These are phyloP conservation scores for Anguilla megastoma DNA, from an alignment of 2,797 vertebrate genomes.

Conservation along the genomic window DNA sequence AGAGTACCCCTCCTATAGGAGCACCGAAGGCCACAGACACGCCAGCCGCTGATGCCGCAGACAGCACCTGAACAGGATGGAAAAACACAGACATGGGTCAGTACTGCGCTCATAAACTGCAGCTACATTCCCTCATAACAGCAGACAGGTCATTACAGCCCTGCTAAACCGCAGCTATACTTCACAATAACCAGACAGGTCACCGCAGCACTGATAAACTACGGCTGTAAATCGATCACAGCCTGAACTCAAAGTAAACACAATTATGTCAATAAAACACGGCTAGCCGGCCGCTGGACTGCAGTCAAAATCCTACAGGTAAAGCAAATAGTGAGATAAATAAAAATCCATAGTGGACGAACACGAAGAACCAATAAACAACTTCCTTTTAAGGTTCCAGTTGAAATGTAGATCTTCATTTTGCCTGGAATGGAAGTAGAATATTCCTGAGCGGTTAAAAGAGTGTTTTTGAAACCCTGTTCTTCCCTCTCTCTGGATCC, in stretches of 20 bases:
- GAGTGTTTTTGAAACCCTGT: not conserved
- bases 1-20: constrained; percentile 96
- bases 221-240: not conserved
- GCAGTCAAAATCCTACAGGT: not conserved
- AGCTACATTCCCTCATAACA: not conserved
- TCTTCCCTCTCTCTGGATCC: not conserved
- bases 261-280: not conserved
- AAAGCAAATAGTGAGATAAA: not conserved
- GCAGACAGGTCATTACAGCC: constrained; percentile 4
- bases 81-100: constrained; percentile 40
- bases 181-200: not conserved
- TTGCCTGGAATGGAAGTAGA: not conserved
- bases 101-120: not conserved
- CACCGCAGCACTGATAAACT: not conserved
- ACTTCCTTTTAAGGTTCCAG: not conserved
- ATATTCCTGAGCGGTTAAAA: not conserved
- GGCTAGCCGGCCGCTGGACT: not conserved
- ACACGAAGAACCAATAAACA: not conserved
- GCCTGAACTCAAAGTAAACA: not conserved
- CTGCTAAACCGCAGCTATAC: not conserved
- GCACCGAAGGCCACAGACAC: constrained; percentile 98
- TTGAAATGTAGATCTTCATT: not conserved
- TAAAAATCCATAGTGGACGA: not conserved
- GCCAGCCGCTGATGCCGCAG: constrained; percentile 94
- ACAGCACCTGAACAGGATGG: constrained; percentile 80